These are phyloP conservation scores for Picus viridis DNA, from an alignment of 2,797 vertebrate species.

Conservation along the genomic window DNA sequence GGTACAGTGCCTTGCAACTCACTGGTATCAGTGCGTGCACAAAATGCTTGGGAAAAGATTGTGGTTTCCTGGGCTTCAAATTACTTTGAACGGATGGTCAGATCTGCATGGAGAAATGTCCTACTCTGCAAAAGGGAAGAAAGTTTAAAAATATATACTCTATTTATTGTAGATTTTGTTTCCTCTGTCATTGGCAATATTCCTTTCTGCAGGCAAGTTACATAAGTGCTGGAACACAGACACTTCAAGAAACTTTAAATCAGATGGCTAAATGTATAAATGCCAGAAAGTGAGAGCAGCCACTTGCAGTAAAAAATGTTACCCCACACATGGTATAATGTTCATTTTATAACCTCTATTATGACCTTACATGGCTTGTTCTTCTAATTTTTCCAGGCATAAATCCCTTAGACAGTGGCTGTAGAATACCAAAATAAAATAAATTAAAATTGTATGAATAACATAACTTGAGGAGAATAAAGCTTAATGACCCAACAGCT, in stretches of 20 bases:
- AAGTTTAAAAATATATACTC: conserved; percentile 25
- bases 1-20: neutral
- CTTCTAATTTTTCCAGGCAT: conserved; percentile 73
- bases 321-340: conserved; percentile 78
- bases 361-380: conserved; percentile 67
- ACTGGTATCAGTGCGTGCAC: neutral
- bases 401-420: conserved; percentile 54
- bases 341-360: conserved; percentile 77
- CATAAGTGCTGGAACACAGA: conserved; percentile 77
- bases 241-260: conserved; percentile 78
- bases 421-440: conserved; percentile 48
- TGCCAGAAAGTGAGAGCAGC: conserved; percentile 80
- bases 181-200: conserved; percentile 67
- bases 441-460: conserved; percentile 49
- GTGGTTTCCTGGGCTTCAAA: neutral
- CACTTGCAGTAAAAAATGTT: conserved; percentile 74
- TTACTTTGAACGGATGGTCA: neutral
- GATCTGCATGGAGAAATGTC: neutral
- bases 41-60: neutral
- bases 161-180: conserved; percentile 65
- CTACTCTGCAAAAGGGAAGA: neutral
- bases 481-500: neutral
- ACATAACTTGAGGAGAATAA: conserved; percentile 28
- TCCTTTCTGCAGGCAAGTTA: conserved; percentile 77
- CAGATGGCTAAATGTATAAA: conserved; percentile 79